phyloP scores from a whole-genome alignment of 2,113 vertebrate species.

The Neotoma lepida region DNA sequence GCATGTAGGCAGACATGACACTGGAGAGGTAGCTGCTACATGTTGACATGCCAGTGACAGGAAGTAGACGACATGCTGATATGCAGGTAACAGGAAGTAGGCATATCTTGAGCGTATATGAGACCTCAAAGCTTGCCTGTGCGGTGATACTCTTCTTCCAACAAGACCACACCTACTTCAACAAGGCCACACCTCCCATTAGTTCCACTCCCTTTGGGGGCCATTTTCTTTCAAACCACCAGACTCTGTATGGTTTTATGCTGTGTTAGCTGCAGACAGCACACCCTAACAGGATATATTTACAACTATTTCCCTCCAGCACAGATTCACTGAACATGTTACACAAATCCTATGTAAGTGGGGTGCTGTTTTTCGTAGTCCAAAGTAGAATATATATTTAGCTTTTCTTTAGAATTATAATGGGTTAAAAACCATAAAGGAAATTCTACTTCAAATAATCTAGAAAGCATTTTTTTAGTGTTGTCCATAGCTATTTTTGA shows the following conservation, averaged over 20 bases:
- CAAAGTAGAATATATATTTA: neutral
- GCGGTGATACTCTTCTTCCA: neutral
- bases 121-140: neutral
- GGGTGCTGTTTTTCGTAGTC: neutral
- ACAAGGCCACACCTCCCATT: neutral
- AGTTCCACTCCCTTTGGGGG: neutral
- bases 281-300: neutral
- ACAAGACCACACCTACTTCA: neutral
- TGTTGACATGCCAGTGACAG: neutral
- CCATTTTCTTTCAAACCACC: neutral
- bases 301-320: neutral
- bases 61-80: neutral
- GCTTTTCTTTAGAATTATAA: neutral
- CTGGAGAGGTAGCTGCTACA: neutral
- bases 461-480: neutral
- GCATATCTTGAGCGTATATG: neutral
- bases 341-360: neutral
- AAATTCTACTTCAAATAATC: neutral
- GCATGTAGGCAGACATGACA: neutral
- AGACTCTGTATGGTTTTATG: neutral
- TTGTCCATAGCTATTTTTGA: neutral
- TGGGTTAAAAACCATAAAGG: neutral
- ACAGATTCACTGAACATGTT: neutral
- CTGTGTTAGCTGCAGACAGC: neutral
- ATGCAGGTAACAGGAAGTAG: neutral